Conservation (phyloP, 2,888 invertebrate species). For the Agrochola lychnidis region DNA sequence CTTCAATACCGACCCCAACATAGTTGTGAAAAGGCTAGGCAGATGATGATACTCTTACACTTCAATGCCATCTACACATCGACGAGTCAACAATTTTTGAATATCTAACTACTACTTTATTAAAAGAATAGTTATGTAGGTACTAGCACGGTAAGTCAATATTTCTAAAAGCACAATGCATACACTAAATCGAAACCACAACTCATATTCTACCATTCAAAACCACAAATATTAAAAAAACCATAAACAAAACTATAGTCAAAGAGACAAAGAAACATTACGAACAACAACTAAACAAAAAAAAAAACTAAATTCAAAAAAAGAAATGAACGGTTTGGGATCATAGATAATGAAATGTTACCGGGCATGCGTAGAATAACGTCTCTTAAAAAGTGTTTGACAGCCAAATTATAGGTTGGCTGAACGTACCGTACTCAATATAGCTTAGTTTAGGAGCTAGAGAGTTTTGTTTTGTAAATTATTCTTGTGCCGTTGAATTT, state of each 20-base stretch:
- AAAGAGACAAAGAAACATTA: slow-evolving; percentile 59
- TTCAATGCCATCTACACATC: too few relatives aligned
- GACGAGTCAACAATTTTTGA: too few relatives aligned
- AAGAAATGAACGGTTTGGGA: slow-evolving; percentile 78
- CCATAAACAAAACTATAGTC: slow-evolving; percentile 49
- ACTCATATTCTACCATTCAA: background rate
- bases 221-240: slow-evolving; percentile 8
- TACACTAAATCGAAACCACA: slow-evolving; percentile 5
- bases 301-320: slow-evolving; percentile 66
- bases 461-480: background rate
- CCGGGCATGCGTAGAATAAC: slow-evolving; percentile 81
- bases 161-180: too few relatives aligned
- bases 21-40: too few relatives aligned
- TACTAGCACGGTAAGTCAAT: too few relatives aligned
- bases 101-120: too few relatives aligned
- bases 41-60: too few relatives aligned
- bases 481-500: background rate
- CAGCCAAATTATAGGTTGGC: slow-evolving; percentile 84
- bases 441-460: slow-evolving; percentile 62
- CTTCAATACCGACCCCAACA: too few relatives aligned
- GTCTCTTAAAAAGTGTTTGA: slow-evolving; percentile 86
- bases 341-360: slow-evolving; percentile 84
- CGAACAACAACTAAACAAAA: slow-evolving; percentile 49
- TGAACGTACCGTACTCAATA: slow-evolving; percentile 63
- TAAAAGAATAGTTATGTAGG: too few relatives aligned